Base-by-base conservation (phyloP, 2,888 invertebrate genomes). In the Troides oblongomaculatus region DNA sequence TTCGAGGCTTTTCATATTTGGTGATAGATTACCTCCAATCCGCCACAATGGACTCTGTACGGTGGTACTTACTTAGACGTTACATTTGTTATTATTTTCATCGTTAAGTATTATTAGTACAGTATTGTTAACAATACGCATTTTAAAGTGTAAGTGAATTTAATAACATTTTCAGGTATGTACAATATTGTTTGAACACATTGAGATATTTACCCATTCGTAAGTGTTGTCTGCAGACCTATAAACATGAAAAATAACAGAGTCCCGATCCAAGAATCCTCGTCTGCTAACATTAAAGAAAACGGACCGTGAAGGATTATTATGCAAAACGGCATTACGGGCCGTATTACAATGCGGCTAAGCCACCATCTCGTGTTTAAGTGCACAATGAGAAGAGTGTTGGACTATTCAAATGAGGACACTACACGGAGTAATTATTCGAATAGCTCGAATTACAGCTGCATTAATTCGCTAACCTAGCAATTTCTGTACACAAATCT, bases 401-500 rank as follows among this genome's bases (percentile, higher is more conserved):
- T 57, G 43, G 67, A 67, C 66, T 70, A 70, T 70, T 64, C 67
- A 70, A 70, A 70, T 67, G 67, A 64, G 70, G 43, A 64, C 60
- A 70, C 70, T 70, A 67, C 70, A 64, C 56, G 60, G 64, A 70
- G 70, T 70, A 70, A 70, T 70, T 70, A 70, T 70, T 70, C 70
- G 70, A 70, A 70, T 70, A 61, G 67, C 70, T 70, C 64, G 70
- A 67, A 70, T 70, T 70, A 70, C 67, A 67, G 57, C 70, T 62
- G 67, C 64, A 71, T 71, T 69, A 69, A 66, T 64, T 71, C 64
- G 67, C 66, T 59, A 72, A 68, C 69, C 69, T 64, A 67, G 67
- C 69, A 70, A 69, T 68, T 69, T 70, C 68, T 69, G 67, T 64
- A 62, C 69, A 70, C 72, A 70, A 70, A 70, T 72, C 72, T 70